phyloP scores from a whole-genome alignment of 2,797 vertebrate genomes.

The Channallabes apus region DNA sequence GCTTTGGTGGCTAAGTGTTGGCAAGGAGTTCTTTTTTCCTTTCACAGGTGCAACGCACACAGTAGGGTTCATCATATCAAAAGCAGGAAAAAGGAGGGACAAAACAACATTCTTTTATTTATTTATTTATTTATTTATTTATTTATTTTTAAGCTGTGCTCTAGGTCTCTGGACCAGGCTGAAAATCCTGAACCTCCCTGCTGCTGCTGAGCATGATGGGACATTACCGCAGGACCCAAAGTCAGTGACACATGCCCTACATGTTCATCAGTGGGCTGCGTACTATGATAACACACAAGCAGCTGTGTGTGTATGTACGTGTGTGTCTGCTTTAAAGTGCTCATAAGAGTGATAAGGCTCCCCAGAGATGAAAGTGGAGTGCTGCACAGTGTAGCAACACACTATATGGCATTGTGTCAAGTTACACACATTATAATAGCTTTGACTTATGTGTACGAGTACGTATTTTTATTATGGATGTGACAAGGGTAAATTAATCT shows the following conservation, averaged over 20 bases:
- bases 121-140: no score
- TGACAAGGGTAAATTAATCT: neutral
- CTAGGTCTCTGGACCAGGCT: neutral
- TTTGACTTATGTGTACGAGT: neutral
- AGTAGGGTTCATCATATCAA: neutral
- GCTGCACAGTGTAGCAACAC: neutral
- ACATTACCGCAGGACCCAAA: constrained; percentile 42
- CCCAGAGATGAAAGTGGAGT: neutral
- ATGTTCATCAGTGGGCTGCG: constrained; percentile 22
- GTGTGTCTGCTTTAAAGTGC: neutral
- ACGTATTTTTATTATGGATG: neutral
- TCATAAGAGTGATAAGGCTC: neutral
- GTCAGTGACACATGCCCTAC: constrained; percentile 31
- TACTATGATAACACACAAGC: neutral
- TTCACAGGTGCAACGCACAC: neutral
- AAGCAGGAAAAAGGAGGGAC: neutral
- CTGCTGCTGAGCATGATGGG: constrained; percentile 36
- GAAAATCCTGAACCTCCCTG: neutral
- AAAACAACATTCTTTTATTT: neutral
- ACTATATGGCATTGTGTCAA: neutral
- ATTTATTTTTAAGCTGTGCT: neutral
- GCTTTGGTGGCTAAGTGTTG: neutral
- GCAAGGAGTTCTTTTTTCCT: neutral
- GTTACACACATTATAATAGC: neutral
- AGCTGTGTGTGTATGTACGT: neutral